Evolutionary conservation across 1,140 invertebrate species (phyloP), one percentile per base, ranked within the genome.

Genomic region (Hetaerina americana): DNA sequence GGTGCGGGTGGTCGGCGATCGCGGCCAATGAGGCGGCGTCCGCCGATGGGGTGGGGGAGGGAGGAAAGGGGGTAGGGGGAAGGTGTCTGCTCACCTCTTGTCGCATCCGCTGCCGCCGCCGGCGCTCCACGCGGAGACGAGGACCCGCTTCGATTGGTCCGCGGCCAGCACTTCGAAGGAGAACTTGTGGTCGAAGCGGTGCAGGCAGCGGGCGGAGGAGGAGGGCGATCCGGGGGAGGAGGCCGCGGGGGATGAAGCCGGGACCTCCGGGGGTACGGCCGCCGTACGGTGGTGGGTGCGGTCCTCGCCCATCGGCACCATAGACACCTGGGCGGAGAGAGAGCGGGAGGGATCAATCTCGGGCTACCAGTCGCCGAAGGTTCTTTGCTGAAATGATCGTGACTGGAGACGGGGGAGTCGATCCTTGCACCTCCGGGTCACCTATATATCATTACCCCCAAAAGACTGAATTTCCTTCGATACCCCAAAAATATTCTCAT

Each of bases 161-260:
- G 81, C 79, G 22, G 80, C 78, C 0, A 78, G 75, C 10, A 85
- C 76, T 67, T 83, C 81, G 75, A 85, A 80, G 26, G 80, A 81
- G 71, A 85, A 84, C 74, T 83, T 83, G 31, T 84, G 80, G 76
- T 85, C 83, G 78, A 82, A 85, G 26, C 78, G 73, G 0, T 57
- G 40, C 15, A 57, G 15, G 22, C 22, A 57, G 15, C 40, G 15
- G 15, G 40, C 40, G 22, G 40, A 57, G n/a, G 40, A 57, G 12
- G 79, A 78, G 0, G 84, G 85, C n/a, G 81, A 79, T 72, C 82
- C 83, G 74, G 81, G 81, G 3, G 82, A 81, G 70, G 80, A 77
- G 67, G 80, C 78, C 12, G 78, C 79, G 27, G 76, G 77, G 73
- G 81, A 80, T 1, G 81, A 81, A 5, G 82, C 77, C 12, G 79